Base-by-base conservation (phyloP, 2,888 invertebrate species). In the Idaea biselata region DNA sequence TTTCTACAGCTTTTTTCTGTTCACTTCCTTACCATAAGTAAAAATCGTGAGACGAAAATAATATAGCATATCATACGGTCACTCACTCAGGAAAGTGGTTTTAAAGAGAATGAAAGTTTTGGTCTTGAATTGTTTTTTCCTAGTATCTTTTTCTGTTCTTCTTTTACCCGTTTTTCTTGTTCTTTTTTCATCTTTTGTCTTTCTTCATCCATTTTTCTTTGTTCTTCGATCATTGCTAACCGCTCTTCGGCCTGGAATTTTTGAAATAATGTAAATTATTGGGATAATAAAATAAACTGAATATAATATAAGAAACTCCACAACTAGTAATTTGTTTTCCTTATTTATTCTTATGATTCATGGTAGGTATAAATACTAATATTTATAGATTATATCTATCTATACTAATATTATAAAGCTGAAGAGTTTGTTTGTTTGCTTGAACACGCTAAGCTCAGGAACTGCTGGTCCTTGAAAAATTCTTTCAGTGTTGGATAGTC, bases 111-210 rank as follows among this genome's bases (percentile, higher is more conserved):
- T 61, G 98, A 98, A 73, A 99, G 93, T 92, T 98, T 98, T 68
- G 99, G 99, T 87, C 99, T 94, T 66, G 98, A 98, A 93, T 98
- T 99, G 88, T 98, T 98, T 94, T 99, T 99, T 75, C 99, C 99
- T 79, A 99, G 94, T 78, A 99, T 99, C 89, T 98, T 97, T 93
- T 98, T 98, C 93, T 99, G 99, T 90, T 99, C 98, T 87, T 98
- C 97, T 91, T 97, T 98, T 66, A 96, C 94, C 78, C 97, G 95
- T 81, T 96, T 97, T 83, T 98, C 97, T 87, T 98, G 97, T 88
- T 99, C 98, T 88, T 97, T 97, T 82, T 97, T 96, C 93, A 99
- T 94, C 83, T 95, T 96, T 87, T 98, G 98, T 73, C 97, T 95
- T 84, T 98, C 97, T 92, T 99, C 99, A 77, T 99, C 97, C 95